Evolutionary conservation across 2,113 vertebrate species (phyloP).

Genomic region (Entomyzon cyanotis): DNA sequence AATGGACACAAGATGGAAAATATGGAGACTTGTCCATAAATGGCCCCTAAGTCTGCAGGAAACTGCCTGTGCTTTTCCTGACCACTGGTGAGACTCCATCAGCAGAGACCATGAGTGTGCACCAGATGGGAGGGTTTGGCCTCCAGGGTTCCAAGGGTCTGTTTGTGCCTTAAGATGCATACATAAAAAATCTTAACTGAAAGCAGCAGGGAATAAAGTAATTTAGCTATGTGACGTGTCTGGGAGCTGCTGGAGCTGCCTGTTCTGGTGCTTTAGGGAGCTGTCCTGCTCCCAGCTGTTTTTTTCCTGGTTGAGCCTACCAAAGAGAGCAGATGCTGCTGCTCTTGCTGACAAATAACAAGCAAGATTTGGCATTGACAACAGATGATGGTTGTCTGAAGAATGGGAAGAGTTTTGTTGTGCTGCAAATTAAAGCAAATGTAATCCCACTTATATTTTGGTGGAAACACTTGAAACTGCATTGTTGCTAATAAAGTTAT

Average conservation of each 20-base stretch:
- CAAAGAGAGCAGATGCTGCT: neutral
- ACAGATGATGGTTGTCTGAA: neutral
- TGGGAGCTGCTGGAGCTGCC: neutral
- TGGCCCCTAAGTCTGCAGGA: neutral
- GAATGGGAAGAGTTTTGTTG: neutral
- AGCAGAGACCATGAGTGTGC: neutral
- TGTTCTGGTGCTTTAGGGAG: neutral
- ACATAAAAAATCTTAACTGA: neutral
- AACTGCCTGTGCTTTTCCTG: neutral
- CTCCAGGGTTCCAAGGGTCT: neutral
- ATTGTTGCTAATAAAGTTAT: neutral
- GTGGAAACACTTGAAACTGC: neutral
- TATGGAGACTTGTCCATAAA: neutral
- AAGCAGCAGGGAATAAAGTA: neutral
- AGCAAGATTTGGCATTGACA: neutral
- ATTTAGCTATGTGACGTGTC: neutral
- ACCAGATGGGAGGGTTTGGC: neutral
- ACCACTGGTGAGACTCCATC: fast-evolving
- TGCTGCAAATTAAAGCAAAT: neutral
- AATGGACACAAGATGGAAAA: neutral
- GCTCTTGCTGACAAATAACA: neutral
- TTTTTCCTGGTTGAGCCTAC: neutral
- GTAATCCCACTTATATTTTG: neutral
- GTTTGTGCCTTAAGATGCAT: neutral
- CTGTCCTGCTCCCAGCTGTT: neutral